Percentiles rank a stretch among this genome's conserved stretches.
Evolutionary conservation across 2,113 vertebrate species (phyloP).

Genomic region (Paradoxurus hermaphroditus): DNA sequence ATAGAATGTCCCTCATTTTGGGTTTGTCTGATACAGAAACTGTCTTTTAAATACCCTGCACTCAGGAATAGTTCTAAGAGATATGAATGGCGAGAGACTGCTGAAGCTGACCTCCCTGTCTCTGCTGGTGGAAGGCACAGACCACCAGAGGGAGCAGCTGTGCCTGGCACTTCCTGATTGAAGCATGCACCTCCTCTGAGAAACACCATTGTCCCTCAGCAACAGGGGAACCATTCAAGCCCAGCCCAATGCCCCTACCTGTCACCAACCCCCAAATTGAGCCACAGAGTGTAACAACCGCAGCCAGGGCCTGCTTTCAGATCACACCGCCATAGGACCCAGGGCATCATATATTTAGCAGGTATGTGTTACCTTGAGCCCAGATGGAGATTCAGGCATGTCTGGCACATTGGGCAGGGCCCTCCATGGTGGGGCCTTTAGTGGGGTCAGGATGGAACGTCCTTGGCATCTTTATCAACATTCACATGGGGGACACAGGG

Average conservation of each 20-base stretch:
- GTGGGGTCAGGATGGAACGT: neutral
- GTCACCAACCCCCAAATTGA: conserved; percentile 5
- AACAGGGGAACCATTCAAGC: conserved; percentile 20
- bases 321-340: neutral
- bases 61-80: conserved; percentile 26
- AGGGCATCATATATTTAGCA: neutral
- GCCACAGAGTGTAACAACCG: neutral
- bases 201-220: conserved; percentile 40
- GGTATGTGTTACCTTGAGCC: conserved; percentile 25
- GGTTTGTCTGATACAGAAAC: conserved; percentile 29
- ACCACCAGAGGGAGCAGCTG: conserved; percentile 63
- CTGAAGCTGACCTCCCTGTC: neutral
- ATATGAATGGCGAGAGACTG: neutral
- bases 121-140: conserved; percentile 41
- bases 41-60: conserved; percentile 41
- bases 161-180: conserved; percentile 23
- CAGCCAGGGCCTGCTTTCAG: conserved; percentile 14
- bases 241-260: neutral
- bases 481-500: neutral
- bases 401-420: neutral
- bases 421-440: neutral
- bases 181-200: neutral
- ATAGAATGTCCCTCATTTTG: neutral
- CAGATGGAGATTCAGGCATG: neutral
- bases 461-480: neutral